phyloP scores from a whole-genome alignment of 2,797 vertebrate genomes.

The Vireo griseus region DNA sequence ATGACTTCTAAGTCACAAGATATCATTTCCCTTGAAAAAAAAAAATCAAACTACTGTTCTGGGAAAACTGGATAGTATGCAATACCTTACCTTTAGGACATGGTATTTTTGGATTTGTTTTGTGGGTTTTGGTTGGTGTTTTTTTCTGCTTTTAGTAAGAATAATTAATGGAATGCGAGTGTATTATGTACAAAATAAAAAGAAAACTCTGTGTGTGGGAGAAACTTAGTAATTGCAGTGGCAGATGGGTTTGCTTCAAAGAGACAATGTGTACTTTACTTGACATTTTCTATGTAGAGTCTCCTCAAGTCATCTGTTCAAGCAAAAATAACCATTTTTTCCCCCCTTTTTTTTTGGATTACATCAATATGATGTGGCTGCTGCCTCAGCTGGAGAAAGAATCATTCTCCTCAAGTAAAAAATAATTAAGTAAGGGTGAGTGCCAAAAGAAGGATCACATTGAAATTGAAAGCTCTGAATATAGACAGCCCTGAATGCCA shows the following conservation, averaged over 20 bases:
- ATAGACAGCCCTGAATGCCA: not conserved
- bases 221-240: not conserved
- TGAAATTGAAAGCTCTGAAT: conserved; percentile 9
- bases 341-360: not conserved
- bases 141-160: not conserved
- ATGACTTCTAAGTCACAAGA: not conserved
- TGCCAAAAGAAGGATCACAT: not conserved
- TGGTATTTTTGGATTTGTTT: not conserved
- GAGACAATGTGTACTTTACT: not conserved
- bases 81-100: not conserved
- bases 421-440: conserved; percentile 16
- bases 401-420: conserved; percentile 2
- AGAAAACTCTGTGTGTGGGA: not conserved
- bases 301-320: not conserved
- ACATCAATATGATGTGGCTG: conserved; percentile 5
- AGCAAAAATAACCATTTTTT: not conserved
- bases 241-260: not conserved
- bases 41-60: not conserved
- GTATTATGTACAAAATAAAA: not conserved
- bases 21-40: not conserved
- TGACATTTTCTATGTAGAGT: not conserved
- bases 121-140: not conserved
- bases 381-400: not conserved
- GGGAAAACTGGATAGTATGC: not conserved
- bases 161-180: not conserved